Base-by-base conservation (phyloP, 2,888 invertebrate species). In the Orthosia gothica region DNA sequence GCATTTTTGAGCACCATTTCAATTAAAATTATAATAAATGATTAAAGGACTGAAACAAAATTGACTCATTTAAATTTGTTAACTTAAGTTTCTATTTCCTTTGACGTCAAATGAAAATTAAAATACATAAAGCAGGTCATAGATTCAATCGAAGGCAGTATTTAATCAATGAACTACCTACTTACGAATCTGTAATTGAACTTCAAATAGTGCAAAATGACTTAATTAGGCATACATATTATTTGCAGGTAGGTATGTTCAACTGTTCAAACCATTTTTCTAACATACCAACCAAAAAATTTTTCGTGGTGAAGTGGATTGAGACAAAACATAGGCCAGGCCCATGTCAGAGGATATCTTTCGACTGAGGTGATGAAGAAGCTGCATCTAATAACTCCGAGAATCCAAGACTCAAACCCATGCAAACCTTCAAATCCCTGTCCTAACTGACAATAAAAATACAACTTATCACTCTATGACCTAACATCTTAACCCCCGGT, bases 1-100 rank as follows among this genome's bases (percentile, higher is more conserved):
- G 20, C 57, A 70, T 75, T 85, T 75, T 82, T 72, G 52, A 72
- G 69, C 62, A 58, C 32, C 63, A 57, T 57, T 70, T 32, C 23
- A 50, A 65, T 61, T 74, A 32, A 23, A 26, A 54, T 23, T 55
- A 26, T 15, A 49, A 40, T 18, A 26, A n/a, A 61, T 20, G 13
- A 50, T 52, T 26, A 11, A 5, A 7, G n/a, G 3, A 13, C 9
- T 32, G 2, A 13, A 23, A 32, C 1, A 16, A 52, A 72, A 57
- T n/a, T 1, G 0, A 20, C 15, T 16, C 15, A 26, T 73, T 59
- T 59, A 13, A 55, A 49, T 40, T 40, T 63, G 13, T 23, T 49
- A 18, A 11, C 32, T 18, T 47, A 47, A 15, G 12, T 16, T 26
- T 1, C 20, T 26, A 40, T 15, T 76, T 76, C 12, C 26, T 26